Percentiles rank a stretch among this genome's conserved stretches.
Evolutionary conservation across 2,888 invertebrate genomes (phyloP).

Genomic region (Lasioglossum villosulum): DNA sequence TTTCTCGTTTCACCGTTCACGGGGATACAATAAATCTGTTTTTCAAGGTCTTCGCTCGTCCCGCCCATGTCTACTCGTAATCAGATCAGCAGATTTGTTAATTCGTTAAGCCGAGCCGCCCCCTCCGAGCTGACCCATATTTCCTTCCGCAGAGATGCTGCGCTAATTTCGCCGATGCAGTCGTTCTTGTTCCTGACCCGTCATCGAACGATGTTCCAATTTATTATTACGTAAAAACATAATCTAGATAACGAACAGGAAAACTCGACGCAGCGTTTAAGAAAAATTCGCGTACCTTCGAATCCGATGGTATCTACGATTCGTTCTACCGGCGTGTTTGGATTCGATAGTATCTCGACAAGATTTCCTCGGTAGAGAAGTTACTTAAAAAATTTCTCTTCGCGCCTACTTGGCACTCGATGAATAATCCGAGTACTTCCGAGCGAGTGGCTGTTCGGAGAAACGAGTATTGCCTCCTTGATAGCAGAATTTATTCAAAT

Average conservation of each 20-base stretch:
- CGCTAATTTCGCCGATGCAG: not conserved
- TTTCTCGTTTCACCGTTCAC: constrained; percentile 64
- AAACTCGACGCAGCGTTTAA: not conserved
- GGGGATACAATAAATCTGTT: constrained; percentile 57
- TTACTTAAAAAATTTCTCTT: constrained; percentile 3
- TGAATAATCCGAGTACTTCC: not conserved
- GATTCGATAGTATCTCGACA: not conserved
- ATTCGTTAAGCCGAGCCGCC: not conserved
- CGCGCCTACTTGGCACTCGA: not conserved
- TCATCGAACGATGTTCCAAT: not conserved
- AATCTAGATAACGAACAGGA: not conserved
- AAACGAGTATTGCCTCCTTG: not conserved
- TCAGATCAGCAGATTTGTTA: not conserved
- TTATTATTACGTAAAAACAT: not conserved
- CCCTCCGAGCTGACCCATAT: not conserved
- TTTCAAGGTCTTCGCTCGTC: constrained; percentile 51
- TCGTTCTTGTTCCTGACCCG: not conserved
- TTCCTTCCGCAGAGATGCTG: not conserved
- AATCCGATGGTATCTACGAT: not conserved
- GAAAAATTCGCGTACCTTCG: not conserved
- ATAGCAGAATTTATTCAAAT: not conserved
- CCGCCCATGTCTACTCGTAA: not conserved
- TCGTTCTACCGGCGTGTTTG: not conserved
- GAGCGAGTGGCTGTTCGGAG: not conserved
- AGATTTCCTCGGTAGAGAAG: not conserved